These are phyloP conservation scores for Ranitomeya variabilis DNA, from an alignment of 2,113 vertebrate species.

Conservation along the genomic window DNA sequence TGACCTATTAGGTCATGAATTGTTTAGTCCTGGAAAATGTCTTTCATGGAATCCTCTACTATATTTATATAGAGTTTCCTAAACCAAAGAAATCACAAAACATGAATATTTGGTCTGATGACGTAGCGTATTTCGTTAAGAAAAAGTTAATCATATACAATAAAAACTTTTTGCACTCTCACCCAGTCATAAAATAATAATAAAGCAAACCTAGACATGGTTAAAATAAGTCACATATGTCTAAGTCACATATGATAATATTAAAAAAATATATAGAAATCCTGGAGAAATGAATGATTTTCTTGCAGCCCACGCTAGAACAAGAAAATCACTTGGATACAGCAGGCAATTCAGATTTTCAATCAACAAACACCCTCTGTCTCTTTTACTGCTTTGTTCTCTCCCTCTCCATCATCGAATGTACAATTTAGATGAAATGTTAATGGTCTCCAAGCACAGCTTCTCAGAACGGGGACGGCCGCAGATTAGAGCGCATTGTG, in stretches of 20 bases:
- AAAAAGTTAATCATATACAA: background rate
- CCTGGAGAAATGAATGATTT: conserved; percentile 24
- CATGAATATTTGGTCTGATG: background rate
- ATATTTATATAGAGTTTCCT: background rate
- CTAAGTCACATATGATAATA: background rate
- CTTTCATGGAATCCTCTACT: too few species aligned
- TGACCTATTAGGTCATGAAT: too few species aligned
- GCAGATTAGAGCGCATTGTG: conserved; percentile 27
- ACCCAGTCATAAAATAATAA: background rate
- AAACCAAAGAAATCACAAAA: background rate
- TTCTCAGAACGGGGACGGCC: conserved; percentile 21
- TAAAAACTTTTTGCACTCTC: conserved; percentile 14
- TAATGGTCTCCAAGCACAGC: conserved; percentile 35
- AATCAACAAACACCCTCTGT: conserved; percentile 43
- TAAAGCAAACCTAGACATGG: background rate
- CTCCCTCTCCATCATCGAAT: conserved; percentile 22
- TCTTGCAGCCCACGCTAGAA: conserved; percentile 46
- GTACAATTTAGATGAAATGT: conserved; percentile 43
- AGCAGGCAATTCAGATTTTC: conserved; percentile 42
- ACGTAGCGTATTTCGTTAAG: background rate
- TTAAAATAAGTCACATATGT: conserved; percentile 9
- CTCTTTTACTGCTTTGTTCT: conserved; percentile 45
- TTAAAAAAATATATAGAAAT: background rate
- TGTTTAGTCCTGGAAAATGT: too few species aligned
- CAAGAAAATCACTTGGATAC: conserved; percentile 49